Base-by-base conservation (phyloP, 2,113 vertebrate genomes). In the Chauna torquata region DNA sequence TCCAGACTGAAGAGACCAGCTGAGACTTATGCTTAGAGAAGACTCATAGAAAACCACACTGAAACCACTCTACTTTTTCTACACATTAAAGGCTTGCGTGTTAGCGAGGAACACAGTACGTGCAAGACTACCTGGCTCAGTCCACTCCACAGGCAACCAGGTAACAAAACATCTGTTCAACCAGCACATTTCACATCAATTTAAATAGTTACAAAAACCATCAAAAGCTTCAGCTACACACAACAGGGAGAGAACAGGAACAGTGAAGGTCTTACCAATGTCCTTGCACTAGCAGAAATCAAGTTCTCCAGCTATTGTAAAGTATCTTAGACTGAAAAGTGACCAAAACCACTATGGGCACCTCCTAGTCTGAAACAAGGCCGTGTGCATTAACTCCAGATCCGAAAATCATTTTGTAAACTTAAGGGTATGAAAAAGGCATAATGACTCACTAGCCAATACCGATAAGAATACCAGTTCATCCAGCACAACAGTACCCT, bases 31-130 rank as follows among this genome's bases (percentile, higher is more conserved):
- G 38, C 54, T 62, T 15, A 58, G 69, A 65, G 75, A n/a, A 66
- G 24, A 27, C 50, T n/a, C 66, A 44, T 6, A 32, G 44, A 75
- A 85, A 77, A 18, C n/a, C 32, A 16, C 30, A 8, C 24, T 78
- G 49, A 47, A 70, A 52, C 23, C 19, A 40, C 55, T 5, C 17
- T 68, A 62, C 23, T 8, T 34, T 58, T 20, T 12, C 85, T 72
- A n/a, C 49, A 32, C 32, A 54, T 49, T 1, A 0, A 64, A 40
- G 47, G 18, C 16, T 32, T 27, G 50, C 16, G 47, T 14, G 20
- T 8, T 58, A 28, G 6, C 1, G 7, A 72, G 69, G 18, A 84
- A 58, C 1, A 4, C 16, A 8, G 44, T 0, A 0, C 20, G 36
- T 32, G 23, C 19, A 47, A 44, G 24, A 28, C 42, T 7, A 6